These are phyloP conservation scores for Romanomermis culicivorax DNA, from an alignment of 2,888 invertebrate species.

Conservation along the genomic window DNA sequence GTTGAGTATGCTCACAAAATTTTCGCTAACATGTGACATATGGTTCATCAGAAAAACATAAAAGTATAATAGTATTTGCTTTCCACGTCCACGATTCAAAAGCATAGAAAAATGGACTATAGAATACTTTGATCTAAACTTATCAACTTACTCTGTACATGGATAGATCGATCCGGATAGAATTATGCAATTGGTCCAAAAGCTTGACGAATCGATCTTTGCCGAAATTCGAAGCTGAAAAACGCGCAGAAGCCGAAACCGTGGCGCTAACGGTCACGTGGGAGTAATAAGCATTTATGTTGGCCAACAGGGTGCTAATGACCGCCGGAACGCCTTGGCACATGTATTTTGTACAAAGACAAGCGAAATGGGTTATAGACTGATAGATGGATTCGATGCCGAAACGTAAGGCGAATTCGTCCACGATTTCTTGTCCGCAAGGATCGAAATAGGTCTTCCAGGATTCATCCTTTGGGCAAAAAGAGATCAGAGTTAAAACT, in stretches of 20 bases:
- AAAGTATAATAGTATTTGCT: too few relatives aligned
- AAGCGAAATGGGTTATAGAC: constrained; percentile 99
- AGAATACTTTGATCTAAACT: too few relatives aligned
- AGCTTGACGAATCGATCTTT: constrained; percentile 99
- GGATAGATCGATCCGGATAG: constrained; percentile 83
- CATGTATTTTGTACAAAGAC: constrained; percentile 91
- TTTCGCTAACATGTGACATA: too few relatives aligned
- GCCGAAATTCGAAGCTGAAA: constrained; percentile 99
- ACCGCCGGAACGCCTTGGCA: constrained; percentile 95
- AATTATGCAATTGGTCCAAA: constrained; percentile 93
- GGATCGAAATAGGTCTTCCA: constrained; percentile 99
- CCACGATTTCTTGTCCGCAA: constrained; percentile 89
- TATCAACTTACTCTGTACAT: constrained; percentile 56
- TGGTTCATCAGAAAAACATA: too few relatives aligned
- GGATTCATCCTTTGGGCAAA: constrained; percentile 50
- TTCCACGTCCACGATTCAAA: too few relatives aligned
- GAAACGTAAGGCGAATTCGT: constrained; percentile 98
- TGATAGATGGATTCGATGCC: constrained; percentile 98
- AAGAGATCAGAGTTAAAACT: too few relatives aligned
- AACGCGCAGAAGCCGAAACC: constrained; percentile 92
- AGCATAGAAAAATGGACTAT: too few relatives aligned
- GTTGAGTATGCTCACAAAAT: too few relatives aligned
- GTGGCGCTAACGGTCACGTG: constrained; percentile 86
- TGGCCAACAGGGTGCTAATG: constrained; percentile 91
- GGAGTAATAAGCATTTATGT: constrained; percentile 95